Percentiles rank a stretch among this genome's conserved stretches.
Conservation (phyloP, 2,888 invertebrate genomes). For the Lycophotia porphyrea region DNA sequence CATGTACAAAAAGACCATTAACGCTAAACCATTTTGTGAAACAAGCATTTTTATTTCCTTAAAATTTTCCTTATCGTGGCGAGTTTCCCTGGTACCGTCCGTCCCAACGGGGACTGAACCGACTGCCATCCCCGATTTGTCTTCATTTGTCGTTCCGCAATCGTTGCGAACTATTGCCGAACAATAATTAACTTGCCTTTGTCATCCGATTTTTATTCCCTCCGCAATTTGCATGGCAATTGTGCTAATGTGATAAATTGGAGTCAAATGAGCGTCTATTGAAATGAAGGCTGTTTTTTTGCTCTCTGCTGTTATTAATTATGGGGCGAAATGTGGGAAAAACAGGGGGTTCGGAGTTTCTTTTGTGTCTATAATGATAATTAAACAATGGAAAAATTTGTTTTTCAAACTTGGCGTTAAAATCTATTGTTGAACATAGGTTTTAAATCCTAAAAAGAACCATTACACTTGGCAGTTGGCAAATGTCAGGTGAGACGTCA, state of each 20-base stretch:
- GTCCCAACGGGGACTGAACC: slow-evolving; percentile 53
- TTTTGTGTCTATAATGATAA: slow-evolving; percentile 19
- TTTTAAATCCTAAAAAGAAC: neutral
- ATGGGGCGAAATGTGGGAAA: slow-evolving; percentile 31
- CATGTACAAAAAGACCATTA: neutral
- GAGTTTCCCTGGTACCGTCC: slow-evolving; percentile 46
- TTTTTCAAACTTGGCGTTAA: neutral
- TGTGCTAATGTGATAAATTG: slow-evolving; percentile 56
- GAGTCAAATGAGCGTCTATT: slow-evolving; percentile 48
- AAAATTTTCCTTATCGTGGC: slow-evolving; percentile 10
- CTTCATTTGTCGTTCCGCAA: slow-evolving; percentile 67
- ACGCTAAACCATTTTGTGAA: neutral
- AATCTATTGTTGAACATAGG: neutral
- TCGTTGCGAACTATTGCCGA: slow-evolving; percentile 62
- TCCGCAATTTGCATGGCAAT: slow-evolving; percentile 55
- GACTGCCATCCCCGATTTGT: slow-evolving; percentile 63
- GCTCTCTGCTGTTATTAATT: slow-evolving; percentile 37
- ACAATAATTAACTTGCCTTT: slow-evolving; percentile 67
- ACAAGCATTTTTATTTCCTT: slow-evolving; percentile 1
- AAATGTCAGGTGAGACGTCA: no score
- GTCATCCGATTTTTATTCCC: slow-evolving; percentile 57
- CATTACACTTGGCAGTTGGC: neutral
- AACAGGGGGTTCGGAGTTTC: slow-evolving; percentile 19
- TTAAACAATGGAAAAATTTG: neutral
- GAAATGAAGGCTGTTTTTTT: slow-evolving; percentile 44